Evolutionary conservation across 2,888 invertebrate genomes (phyloP), one percentile per base, ranked within the genome.

Genomic region (Notodonta dromedarius): DNA sequence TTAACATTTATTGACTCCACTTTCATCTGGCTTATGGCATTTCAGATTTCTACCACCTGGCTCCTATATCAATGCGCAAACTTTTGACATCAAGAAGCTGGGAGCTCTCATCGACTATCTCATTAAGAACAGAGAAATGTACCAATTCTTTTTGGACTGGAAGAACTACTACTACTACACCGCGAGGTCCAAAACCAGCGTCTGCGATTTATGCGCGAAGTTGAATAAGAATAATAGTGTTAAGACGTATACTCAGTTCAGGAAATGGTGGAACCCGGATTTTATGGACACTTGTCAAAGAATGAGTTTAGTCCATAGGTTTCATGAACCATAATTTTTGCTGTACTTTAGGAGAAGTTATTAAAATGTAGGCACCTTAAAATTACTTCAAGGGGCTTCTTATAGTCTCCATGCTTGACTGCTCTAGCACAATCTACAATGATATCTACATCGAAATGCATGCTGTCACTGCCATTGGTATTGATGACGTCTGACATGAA

Each of bases 71-170:
- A 87, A 90, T 62, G 80, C 81, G 0, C 80, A 80, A 62, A 69
- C 76, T 0, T 87, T 87, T 56, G 81, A 85, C 40, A 70, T 90
- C 5, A 86, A 89, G 65, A 89, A 89, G 58, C 65, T 91, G 0
- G 90, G 83, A 0, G 87, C 89, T 0, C 77, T 91, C 0, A 77
- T 92, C 0, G 81, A 91, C 63, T 90, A 89, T 54, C 79, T 91
- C 0, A 89, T 90, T 35, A 80, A 78, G 59, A 82, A 87, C 50
- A 82, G 79, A 0, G 65, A 74, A 0, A 83, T 82, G 51, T 91
- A 92, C 66, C 76, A 79, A 4, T 84, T 78, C 50, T 90, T 92
- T 70, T 89, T 91, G 53, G 90, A 91, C 61, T 91, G 92, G 92
- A 91, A 86, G 60, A 83, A 85, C 56, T 83, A 92, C 58, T 92